A percentile compares a stretch with the other conserved stretches of the same genome.
These are phyloP conservation scores for Dromococcyx pavoninus DNA, from an alignment of 2,797 vertebrate species.

Conservation along the genomic window DNA sequence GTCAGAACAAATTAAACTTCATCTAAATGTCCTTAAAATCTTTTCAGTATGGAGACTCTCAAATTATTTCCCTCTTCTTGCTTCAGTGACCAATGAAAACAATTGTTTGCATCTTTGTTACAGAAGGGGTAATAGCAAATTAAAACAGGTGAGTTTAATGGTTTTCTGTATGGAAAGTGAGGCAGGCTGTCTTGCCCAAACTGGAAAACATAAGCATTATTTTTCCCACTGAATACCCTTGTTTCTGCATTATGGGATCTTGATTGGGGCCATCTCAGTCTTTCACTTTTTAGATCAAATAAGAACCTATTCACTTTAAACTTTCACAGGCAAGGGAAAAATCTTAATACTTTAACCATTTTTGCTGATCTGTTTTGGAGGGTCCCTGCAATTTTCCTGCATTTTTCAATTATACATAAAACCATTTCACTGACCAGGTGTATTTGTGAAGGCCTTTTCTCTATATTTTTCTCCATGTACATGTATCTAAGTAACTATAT, in stretches of 20 bases:
- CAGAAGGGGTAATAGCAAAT: neutral
- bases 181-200: neutral
- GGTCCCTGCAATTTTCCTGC: neutral
- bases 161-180: neutral
- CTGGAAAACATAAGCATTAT: neutral
- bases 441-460: neutral
- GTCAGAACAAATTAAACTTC: neutral
- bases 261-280: neutral
- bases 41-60: neutral
- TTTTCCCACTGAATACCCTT: neutral
- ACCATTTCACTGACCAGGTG: neutral
- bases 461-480: neutral
- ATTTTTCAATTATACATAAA: neutral
- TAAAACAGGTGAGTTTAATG: neutral
- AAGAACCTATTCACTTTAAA: neutral
- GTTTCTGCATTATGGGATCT: neutral
- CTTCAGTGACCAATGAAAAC: neutral
- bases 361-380: neutral
- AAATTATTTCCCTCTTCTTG: neutral
- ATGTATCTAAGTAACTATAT: neutral
- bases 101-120: neutral
- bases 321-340: neutral
- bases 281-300: neutral
- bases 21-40: neutral
- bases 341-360: neutral